Conservation (phyloP, 2,113 vertebrate species). For the Struthio camelus region DNA sequence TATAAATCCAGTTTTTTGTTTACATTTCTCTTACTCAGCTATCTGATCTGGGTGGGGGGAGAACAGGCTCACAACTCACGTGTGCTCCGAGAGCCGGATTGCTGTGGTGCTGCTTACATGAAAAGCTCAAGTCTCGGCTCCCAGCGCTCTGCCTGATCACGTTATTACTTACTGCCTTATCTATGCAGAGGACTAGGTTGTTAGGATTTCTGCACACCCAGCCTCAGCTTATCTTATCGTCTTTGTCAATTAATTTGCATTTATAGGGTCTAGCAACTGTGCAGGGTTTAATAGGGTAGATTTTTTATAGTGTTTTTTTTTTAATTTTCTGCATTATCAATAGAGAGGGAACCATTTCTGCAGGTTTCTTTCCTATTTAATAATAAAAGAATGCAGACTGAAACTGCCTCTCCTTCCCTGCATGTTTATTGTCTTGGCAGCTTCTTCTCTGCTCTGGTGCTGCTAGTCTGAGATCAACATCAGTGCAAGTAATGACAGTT, state of each 20-base stretch:
- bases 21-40: neutral
- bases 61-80: neutral
- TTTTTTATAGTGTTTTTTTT: neutral
- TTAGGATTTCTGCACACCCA: slow-evolving; percentile 15
- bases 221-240: slow-evolving; percentile 13
- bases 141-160: neutral
- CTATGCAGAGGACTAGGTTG: neutral
- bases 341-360: slow-evolving; percentile 29
- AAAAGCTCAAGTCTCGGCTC: neutral
- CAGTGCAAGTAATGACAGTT: neutral
- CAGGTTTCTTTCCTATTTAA: slow-evolving; percentile 59
- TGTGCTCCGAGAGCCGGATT: neutral
- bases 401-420: slow-evolving; percentile 35
- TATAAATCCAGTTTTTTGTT: neutral
- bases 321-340: slow-evolving; percentile 17
- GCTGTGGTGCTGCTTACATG: neutral
- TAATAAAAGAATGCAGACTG: slow-evolving; percentile 39
- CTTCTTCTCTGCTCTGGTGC: slow-evolving; percentile 39
- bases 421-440: slow-evolving; percentile 60
- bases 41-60: neutral
- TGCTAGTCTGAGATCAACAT: slow-evolving; percentile 52
- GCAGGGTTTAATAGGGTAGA: neutral
- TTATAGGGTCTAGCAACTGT: neutral
- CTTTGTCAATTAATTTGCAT: slow-evolving; percentile 54
- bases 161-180: slow-evolving; percentile 1